Evolutionary conservation across 2,888 invertebrate genomes (phyloP).

Genomic region (Aleiodes testaceus): DNA sequence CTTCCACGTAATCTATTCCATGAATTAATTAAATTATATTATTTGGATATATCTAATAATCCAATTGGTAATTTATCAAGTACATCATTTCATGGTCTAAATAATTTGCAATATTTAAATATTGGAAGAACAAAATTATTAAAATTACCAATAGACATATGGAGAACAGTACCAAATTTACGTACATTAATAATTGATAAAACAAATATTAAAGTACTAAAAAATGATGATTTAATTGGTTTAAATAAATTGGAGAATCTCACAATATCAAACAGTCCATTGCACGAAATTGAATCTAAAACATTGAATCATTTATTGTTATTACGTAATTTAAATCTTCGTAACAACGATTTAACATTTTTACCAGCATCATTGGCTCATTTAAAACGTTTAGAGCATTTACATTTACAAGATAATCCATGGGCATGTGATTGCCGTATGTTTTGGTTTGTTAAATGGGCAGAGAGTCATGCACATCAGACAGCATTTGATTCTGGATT

Average conservation of each 20-base stretch:
- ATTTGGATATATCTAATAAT: constrained; percentile 79
- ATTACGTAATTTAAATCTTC: constrained; percentile 70
- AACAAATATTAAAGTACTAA: constrained; percentile 79
- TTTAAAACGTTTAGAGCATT: constrained; percentile 77
- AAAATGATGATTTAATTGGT: constrained; percentile 80
- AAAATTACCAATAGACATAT: constrained; percentile 71
- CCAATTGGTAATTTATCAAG: constrained; percentile 77
- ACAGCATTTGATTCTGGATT: constrained; percentile 76
- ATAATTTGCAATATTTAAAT: constrained; percentile 76
- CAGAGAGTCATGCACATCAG: constrained; percentile 74
- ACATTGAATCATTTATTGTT: constrained; percentile 63
- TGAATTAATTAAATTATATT: constrained; percentile 77
- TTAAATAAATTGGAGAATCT: constrained; percentile 78
- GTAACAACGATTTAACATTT: constrained; percentile 80
- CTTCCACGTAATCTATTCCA: constrained; percentile 82
- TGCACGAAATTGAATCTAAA: constrained; percentile 63
- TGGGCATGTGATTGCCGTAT: constrained; percentile 92
- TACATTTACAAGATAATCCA: constrained; percentile 83
- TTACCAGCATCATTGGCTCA: constrained; percentile 82
- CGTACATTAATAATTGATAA: constrained; percentile 76
- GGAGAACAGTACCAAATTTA: constrained; percentile 74
- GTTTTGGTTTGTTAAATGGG: constrained; percentile 83
- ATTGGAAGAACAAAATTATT: constrained; percentile 77
- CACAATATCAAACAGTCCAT: constrained; percentile 76
- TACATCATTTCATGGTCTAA: constrained; percentile 78